Evolutionary conservation across 2,888 invertebrate species (phyloP).

Genomic region (Aporophyla nigra): DNA sequence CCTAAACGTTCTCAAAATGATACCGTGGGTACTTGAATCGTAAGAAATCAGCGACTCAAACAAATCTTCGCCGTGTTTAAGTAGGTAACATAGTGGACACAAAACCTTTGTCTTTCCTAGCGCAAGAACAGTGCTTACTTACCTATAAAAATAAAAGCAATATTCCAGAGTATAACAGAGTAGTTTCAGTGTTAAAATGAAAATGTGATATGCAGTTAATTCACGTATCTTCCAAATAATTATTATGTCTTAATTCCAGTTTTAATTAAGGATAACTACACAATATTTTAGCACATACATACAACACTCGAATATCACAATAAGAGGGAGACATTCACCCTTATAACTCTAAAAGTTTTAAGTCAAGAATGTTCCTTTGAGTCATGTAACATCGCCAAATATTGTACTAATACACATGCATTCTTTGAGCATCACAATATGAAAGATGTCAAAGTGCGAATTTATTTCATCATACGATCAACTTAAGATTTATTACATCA

Average conservation of each 20-base stretch:
- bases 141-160: constrained; percentile 52
- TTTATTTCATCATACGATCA: constrained; percentile 11
- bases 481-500: constrained; percentile 33
- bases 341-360: constrained; percentile 26
- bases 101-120: constrained; percentile 56
- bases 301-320: constrained; percentile 65
- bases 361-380: constrained; percentile 27
- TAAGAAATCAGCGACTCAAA: constrained; percentile 31
- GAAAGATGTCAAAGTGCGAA: constrained; percentile 16
- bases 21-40: neutral
- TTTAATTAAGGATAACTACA: constrained; percentile 42
- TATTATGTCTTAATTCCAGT: constrained; percentile 46
- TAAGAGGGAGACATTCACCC: constrained; percentile 36
- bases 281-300: constrained; percentile 56
- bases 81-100: constrained; percentile 54
- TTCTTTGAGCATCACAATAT: constrained; percentile 51
- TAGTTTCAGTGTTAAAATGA: constrained; percentile 33
- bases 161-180: constrained; percentile 37
- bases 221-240: constrained; percentile 35
- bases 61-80: constrained; percentile 47
- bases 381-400: constrained; percentile 25
- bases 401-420: constrained; percentile 44
- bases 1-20: neutral
- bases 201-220: constrained; percentile 56
- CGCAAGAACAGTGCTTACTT: constrained; percentile 44